Evolutionary conservation across 2,888 invertebrate genomes (phyloP), one percentile per base, ranked within the genome.

Genomic region (Beris chalybata): DNA sequence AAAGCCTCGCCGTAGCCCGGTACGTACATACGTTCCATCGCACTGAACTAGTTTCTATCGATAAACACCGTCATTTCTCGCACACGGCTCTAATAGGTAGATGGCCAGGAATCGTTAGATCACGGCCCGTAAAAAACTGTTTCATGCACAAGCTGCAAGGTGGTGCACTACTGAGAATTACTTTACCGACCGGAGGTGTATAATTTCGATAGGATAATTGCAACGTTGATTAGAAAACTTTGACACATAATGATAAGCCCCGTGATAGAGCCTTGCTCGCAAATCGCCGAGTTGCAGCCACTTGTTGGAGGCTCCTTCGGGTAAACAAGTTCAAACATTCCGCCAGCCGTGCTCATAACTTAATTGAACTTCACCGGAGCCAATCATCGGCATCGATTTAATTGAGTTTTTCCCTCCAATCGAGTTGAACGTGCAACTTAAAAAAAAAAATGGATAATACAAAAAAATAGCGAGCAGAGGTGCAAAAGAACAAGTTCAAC

Each of bases 141-240:
- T 38, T 9, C 38, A 38, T 38, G 9, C 3, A 4, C 38, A 38
- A 38, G 38, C 7, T 9, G 38, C 38, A 7, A 22, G 22, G 22
- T 38, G 5, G 38, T 38, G 9, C 7, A 38, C 38, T 38, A 38
- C 38, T 3, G 22, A 22, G 22, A 22, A 22, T 22, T 38, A 38
- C 38, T 38, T 38, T 38, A 3, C 38, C 9, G 38, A 9, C 38
- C 38, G 38, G n/a, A 61, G 58, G 38, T 55, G 55, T 65, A 56
- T 65, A 68, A 68, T 68, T 68, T 68, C 58, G 59, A 61, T 44
- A 43, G 56, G 65, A 65, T 68, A 68, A 68, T 68, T 68, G 68
- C 65, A 65, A 48, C 56, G 58, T 65, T 68, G 68, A 68, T 68
- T 68, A 68, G 68, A 68, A 68, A 68, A 65, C 68, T 68, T 68